Evolutionary conservation across 1,140 invertebrate genomes (phyloP), one percentile per base, ranked within the genome.

Genomic region (Lordiphosa stackelbergi): DNA sequence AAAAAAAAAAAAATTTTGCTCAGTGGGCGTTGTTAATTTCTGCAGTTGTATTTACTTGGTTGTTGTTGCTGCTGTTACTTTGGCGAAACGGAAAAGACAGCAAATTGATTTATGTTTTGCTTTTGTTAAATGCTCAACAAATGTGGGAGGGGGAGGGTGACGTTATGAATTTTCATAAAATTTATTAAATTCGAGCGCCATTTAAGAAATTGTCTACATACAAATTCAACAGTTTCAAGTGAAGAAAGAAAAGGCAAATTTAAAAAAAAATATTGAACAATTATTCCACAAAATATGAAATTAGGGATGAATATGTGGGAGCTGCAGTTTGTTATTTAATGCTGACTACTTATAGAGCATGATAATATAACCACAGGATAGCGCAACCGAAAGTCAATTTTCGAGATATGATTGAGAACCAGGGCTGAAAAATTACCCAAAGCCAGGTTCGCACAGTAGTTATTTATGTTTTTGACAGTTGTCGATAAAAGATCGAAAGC

Each of bases 41-140:
- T 74, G 75, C 66, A 70, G 71, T 81, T 52, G 74, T 75, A 83
- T 79, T 83, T 79, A 79, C 66, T 81, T 79, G 81, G 75, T 81
- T 58, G 66, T 48, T 54, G 46, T 58, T 64, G 54, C 54, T 69
- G 53, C 54, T 69, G 53, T 41, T 41, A 11, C 35, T 19, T 48
- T 41, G 49, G n/a, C 13, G 10, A 42, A 41, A 34, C 35, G 1
- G 40, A 46, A 46, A 46, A 41, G 74, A 79, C 75, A 81, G 75
- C 77, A 71, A 79, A 79, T 81, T 79, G 75, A 79, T 79, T 79
- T 79, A 79, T 83, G 75, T 70, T 66, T 79, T 51, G 58, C 64
- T 79, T 73, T 81, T 81, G 66, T 81, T 79, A 75, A 81, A 81
- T 68, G 75, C 66, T 59, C 72, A 56, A 51, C 57, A 60, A 61